Evolutionary conservation across 2,797 vertebrate genomes (phyloP).

Genomic region (Pseudochirops cupreus): DNA sequence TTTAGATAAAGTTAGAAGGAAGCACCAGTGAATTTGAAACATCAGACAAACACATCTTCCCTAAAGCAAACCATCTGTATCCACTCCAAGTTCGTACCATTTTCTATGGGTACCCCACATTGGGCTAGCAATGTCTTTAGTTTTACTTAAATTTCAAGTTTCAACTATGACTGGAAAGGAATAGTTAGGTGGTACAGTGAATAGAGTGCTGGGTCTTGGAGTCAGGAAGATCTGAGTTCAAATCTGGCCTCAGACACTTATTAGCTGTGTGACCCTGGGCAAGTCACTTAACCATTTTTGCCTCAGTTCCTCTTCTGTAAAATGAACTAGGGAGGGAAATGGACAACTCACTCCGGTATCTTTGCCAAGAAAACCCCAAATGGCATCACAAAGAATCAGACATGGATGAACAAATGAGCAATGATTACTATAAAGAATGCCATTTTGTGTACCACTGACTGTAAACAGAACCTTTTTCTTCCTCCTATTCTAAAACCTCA

Average conservation of each 20-base stretch:
- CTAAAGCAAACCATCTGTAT: conserved; percentile 9
- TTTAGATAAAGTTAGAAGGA: conserved; percentile 53
- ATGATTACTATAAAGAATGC: neutral
- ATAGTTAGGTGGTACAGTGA: neutral
- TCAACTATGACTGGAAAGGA: neutral
- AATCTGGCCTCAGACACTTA: neutral
- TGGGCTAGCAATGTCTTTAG: conserved; percentile 27
- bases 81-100: neutral
- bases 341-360: neutral
- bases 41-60: neutral
- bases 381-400: neutral
- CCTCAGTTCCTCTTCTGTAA: neutral
- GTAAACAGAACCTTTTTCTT: conserved; percentile 16
- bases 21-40: neutral
- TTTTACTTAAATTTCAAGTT: conserved; percentile 49
- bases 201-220: neutral
- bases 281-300: neutral
- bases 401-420: neutral
- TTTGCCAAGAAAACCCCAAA: neutral
- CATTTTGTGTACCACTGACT: conserved; percentile 27
- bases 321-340: neutral
- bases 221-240: neutral
- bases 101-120: neutral
- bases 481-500: neutral
- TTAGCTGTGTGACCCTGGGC: neutral